These are phyloP conservation scores for Apamea monoglypha DNA, from an alignment of 2,888 invertebrate genomes.

Conservation along the genomic window DNA sequence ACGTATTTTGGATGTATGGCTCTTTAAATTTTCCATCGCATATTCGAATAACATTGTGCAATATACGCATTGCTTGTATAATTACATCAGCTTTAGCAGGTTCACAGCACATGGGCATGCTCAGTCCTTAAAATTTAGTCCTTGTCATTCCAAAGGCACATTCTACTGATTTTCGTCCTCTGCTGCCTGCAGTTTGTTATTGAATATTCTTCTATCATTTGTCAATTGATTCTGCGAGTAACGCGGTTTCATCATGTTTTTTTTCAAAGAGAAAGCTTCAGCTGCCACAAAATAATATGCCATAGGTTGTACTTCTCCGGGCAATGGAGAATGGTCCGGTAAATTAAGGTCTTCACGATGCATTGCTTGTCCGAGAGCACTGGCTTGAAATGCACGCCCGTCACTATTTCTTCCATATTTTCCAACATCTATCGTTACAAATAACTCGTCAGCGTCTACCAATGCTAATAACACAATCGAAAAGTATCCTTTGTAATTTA, in stretches of 20 bases:
- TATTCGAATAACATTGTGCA: constrained; percentile 3
- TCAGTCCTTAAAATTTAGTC: not conserved
- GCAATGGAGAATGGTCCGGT: not conserved
- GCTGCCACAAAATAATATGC: constrained; percentile 1
- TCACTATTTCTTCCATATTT: not conserved
- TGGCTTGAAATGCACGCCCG: not conserved
- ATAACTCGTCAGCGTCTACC: constrained; percentile 4
- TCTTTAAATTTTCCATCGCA: not conserved
- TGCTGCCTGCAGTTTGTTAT: not conserved
- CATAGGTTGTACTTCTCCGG: not conserved
- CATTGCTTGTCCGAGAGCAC: not conserved
- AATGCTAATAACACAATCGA: constrained; percentile 1
- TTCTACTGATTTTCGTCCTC: constrained; percentile 3
- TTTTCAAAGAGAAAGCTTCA: not conserved
- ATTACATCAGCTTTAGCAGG: not conserved
- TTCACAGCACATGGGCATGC: not conserved
- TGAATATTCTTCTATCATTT: not conserved
- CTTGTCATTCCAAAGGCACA: not conserved
- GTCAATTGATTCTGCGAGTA: not conserved
- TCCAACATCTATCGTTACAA: not conserved
- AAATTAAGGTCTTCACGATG: not conserved
- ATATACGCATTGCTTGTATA: not conserved
- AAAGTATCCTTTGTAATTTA: not conserved
- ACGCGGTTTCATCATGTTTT: constrained; percentile 1
- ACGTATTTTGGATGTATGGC: constrained; percentile 2